phyloP scores from a whole-genome alignment of 2,113 vertebrate genomes.

The Diphyllodes magnificus region DNA sequence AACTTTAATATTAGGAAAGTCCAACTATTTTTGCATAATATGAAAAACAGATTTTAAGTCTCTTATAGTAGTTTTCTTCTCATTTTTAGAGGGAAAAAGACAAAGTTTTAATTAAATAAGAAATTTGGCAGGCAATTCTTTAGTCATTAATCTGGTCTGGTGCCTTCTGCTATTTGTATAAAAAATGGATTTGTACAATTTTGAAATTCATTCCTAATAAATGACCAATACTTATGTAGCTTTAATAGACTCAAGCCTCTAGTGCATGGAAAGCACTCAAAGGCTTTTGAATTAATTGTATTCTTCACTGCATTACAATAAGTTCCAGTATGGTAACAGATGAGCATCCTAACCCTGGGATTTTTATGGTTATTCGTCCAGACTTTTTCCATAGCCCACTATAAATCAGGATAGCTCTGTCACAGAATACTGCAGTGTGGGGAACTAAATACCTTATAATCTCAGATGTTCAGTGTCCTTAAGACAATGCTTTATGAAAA shows the following conservation, averaged over 20 bases:
- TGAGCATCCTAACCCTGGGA: neutral
- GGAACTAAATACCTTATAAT: neutral
- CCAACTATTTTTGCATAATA: neutral
- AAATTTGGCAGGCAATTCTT: slow-evolving; percentile 29
- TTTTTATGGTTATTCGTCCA: neutral
- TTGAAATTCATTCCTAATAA: slow-evolving; percentile 59
- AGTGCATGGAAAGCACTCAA: neutral
- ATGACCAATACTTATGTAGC: slow-evolving; percentile 45
- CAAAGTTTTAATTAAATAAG: slow-evolving; percentile 50
- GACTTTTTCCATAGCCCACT: neutral
- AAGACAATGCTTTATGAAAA: neutral
- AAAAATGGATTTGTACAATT: slow-evolving; percentile 46
- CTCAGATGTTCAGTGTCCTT: neutral
- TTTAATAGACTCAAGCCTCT: slow-evolving; percentile 54
- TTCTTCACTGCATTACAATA: neutral
- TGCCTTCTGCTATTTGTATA: slow-evolving; percentile 44
- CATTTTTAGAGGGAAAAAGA: slow-evolving; percentile 4
- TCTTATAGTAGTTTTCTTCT: neutral
- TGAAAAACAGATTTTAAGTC: neutral
- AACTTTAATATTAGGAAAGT: neutral
- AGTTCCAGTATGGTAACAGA: neutral
- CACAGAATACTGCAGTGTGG: neutral
- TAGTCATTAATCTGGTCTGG: slow-evolving; percentile 29
- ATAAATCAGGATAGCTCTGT: neutral
- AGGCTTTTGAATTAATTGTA: slow-evolving; percentile 28